phyloP scores from a whole-genome alignment of 2,888 invertebrate genomes.

The Catotricha subobsoleta region DNA sequence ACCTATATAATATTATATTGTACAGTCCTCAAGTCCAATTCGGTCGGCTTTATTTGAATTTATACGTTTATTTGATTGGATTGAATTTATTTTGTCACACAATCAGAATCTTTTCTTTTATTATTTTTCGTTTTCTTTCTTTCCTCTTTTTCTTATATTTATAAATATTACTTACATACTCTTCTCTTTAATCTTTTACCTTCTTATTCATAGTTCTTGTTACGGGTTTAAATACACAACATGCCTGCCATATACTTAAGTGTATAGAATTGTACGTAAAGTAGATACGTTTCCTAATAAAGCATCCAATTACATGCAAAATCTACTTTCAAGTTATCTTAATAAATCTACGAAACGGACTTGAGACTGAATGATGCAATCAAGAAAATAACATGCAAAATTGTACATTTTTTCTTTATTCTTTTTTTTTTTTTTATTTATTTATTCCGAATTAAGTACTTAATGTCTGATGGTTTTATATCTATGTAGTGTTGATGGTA shows the following conservation, averaged over 20 bases:
- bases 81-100: constrained; percentile 9
- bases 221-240: too few relatives aligned
- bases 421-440: too few relatives aligned
- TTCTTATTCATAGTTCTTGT: too few relatives aligned
- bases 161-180: background rate
- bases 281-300: background rate
- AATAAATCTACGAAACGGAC: constrained; percentile 1
- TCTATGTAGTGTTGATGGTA: too few relatives aligned
- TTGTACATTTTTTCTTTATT: too few relatives aligned
- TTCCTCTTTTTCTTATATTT: background rate
- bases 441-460: too few relatives aligned
- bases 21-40: too few relatives aligned
- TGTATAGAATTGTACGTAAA: background rate
- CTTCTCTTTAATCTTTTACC: too few relatives aligned
- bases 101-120: constrained; percentile 6
- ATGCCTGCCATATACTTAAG: background rate
- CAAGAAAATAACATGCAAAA: background rate
- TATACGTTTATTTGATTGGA: constrained; percentile 8
- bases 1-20: too few relatives aligned
- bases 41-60: constrained; percentile 9
- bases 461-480: too few relatives aligned
- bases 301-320: constrained; percentile 5
- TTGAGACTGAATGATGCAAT: background rate
- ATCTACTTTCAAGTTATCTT: background rate
- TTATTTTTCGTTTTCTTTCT: background rate